phyloP scores from a whole-genome alignment of 2,797 vertebrate species.

The Buceros bicornis region DNA sequence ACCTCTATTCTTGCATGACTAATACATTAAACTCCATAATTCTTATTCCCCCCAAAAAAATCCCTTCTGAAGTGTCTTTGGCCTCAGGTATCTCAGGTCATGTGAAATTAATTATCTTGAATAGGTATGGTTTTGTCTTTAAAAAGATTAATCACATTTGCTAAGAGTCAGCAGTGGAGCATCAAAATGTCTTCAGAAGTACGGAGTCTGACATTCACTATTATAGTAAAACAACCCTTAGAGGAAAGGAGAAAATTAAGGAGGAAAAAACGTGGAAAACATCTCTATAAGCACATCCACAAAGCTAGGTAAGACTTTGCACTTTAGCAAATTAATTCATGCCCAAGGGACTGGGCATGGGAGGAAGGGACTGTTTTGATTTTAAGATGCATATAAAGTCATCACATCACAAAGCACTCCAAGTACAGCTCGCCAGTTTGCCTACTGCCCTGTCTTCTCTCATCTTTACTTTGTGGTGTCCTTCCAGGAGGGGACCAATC shows the following conservation, averaged over 20 bases:
- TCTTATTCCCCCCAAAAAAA: background rate
- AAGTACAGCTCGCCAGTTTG: background rate
- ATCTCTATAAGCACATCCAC: background rate
- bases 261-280: background rate
- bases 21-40: background rate
- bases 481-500: background rate
- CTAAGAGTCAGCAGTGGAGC: background rate
- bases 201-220: background rate
- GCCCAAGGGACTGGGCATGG: too few relatives aligned
- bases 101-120: constrained; percentile 1
- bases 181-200: background rate
- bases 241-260: background rate
- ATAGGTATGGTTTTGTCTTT: background rate
- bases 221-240: background rate
- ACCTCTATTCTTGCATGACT: background rate
- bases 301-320: background rate
- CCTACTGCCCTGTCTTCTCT: background rate
- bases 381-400: background rate
- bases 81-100: background rate
- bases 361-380: background rate
- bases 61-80: background rate
- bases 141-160: background rate
- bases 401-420: background rate
- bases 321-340: background rate
- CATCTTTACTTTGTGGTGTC: background rate